phyloP scores from a whole-genome alignment of 2,113 vertebrate species.

The Sander vitreus region DNA sequence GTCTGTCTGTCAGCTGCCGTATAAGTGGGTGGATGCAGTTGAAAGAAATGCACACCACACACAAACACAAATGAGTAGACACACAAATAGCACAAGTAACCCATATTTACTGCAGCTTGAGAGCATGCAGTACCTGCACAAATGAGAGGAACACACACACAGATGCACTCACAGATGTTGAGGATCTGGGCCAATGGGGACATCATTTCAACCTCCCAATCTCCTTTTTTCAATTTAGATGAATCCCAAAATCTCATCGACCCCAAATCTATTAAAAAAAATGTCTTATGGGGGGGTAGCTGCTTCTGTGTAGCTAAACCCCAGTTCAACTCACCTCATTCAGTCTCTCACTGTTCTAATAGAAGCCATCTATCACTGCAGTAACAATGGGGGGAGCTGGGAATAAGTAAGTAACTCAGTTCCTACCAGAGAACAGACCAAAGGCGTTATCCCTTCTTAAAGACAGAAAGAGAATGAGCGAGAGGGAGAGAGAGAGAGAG shows the following conservation, averaged over 20 bases:
- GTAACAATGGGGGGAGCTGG: constrained; percentile 29
- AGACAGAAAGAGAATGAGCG: neutral
- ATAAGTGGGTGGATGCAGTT: constrained; percentile 26
- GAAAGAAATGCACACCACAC: constrained; percentile 8
- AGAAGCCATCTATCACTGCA: constrained; percentile 43
- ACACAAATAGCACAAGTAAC: constrained; percentile 30
- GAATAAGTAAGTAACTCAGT: constrained; percentile 14
- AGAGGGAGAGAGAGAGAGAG: neutral
- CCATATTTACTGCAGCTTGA: constrained; percentile 19
- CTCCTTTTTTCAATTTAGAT: constrained; percentile 8
- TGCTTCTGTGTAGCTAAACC: constrained; percentile 41
- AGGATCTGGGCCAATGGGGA: constrained; percentile 49
- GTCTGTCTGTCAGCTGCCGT: constrained; percentile 41
- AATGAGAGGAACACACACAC: constrained; percentile 11
- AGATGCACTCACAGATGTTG: constrained; percentile 22
- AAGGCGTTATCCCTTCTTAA: constrained; percentile 10
- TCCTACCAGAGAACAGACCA: constrained; percentile 26
- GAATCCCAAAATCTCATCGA: constrained; percentile 53
- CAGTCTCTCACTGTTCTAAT: constrained; percentile 57
- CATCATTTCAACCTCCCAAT: constrained; percentile 21
- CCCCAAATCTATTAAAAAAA: constrained; percentile 45
- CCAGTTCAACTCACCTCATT: constrained; percentile 67
- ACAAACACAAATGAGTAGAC: constrained; percentile 9
- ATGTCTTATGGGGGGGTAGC: constrained; percentile 5
- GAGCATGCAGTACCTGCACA: neutral